These are phyloP conservation scores for Thunnus maccoyii DNA, from an alignment of 2,113 vertebrate species.

Conservation along the genomic window DNA sequence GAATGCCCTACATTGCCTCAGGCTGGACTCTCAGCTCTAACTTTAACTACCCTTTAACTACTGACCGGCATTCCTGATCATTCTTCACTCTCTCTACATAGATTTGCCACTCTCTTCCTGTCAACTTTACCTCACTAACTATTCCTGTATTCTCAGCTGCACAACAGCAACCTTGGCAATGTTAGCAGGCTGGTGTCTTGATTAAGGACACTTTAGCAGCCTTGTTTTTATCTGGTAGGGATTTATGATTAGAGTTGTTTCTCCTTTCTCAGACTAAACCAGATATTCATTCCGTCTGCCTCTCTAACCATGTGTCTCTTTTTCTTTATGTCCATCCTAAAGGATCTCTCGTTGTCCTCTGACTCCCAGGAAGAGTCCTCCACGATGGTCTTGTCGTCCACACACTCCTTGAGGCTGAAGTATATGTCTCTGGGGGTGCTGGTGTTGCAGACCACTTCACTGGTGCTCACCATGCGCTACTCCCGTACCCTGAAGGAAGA, in stretches of 20 bases:
- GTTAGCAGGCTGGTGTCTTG: background rate
- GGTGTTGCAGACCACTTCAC: conserved; percentile 96
- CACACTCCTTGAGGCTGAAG: conserved; percentile 86
- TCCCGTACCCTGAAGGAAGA: conserved; percentile 94
- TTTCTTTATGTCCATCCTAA: background rate
- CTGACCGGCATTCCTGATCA: background rate
- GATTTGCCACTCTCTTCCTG: background rate
- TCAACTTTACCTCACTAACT: background rate
- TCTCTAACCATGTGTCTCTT: background rate
- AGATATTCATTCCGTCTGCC: background rate
- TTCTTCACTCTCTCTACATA: background rate
- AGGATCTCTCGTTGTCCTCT: background rate
- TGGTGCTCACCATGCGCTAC: conserved; percentile 98
- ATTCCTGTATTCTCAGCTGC: background rate
- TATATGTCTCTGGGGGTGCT: conserved; percentile 95
- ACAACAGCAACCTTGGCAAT: no score
- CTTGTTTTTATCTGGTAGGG: background rate
- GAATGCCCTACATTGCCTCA: background rate
- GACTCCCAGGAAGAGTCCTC: background rate
- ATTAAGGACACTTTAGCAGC: background rate
- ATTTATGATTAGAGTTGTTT: background rate
- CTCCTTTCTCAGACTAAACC: background rate
- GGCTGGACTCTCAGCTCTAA: background rate
- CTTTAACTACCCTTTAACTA: conserved; percentile 8
- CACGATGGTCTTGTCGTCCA: conserved; percentile 8